Percentiles rank a stretch among this genome's conserved stretches.
These are phyloP conservation scores for Drosophila ercepeae DNA, from an alignment of 1,140 invertebrate species.

Conservation along the genomic window DNA sequence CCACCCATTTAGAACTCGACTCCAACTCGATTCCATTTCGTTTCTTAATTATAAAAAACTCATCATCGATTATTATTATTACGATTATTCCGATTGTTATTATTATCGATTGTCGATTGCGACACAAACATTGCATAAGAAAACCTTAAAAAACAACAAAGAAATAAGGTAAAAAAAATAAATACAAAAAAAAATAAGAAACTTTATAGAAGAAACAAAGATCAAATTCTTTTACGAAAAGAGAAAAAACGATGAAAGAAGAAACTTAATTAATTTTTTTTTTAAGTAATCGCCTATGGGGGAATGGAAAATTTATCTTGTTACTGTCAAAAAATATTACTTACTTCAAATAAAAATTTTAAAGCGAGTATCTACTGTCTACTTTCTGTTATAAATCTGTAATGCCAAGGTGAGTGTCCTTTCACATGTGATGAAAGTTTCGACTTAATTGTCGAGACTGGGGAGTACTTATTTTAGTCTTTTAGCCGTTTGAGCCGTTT, in stretches of 20 bases:
- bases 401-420: neutral
- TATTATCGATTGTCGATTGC: constrained; percentile 14
- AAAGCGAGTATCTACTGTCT: constrained; percentile 39
- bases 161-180: neutral
- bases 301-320: constrained; percentile 72
- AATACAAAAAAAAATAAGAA: neutral
- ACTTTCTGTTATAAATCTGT: neutral
- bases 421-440: constrained; percentile 23
- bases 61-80: constrained; percentile 38
- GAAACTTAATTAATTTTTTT: constrained; percentile 32
- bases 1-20: constrained; percentile 34
- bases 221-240: constrained; percentile 55
- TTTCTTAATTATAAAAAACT: constrained; percentile 39
- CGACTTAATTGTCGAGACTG: constrained; percentile 30
- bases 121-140: constrained; percentile 25
- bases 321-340: constrained; percentile 79
- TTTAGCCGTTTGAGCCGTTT: constrained; percentile 32
- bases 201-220: constrained; percentile 38
- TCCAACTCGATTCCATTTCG: constrained; percentile 33
- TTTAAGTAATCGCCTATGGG: constrained; percentile 34
- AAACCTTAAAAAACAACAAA: constrained; percentile 1
- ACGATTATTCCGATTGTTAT: constrained; percentile 46
- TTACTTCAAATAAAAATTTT: constrained; percentile 82
- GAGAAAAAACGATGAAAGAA: constrained; percentile 8
- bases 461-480: constrained; percentile 14